Evolutionary conservation across 2,113 vertebrate genomes (phyloP), one percentile per base, ranked within the genome.

Genomic region (Calidris pugnax): DNA sequence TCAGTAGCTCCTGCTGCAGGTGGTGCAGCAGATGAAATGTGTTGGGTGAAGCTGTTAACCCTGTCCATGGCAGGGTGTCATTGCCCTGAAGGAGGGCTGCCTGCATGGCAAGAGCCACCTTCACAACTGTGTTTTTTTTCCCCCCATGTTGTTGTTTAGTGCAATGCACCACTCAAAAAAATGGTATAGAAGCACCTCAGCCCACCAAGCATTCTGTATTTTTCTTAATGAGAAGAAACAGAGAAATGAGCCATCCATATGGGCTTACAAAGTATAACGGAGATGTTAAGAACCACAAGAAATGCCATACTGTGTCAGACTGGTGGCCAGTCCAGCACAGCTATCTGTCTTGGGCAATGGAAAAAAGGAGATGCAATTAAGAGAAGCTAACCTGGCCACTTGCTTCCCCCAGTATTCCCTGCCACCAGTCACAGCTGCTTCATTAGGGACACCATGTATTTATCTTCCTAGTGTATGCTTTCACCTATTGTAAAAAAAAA

Each of bases 51-150:
- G 74, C 73, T 64, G 69, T 26, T 22, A 7, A 8, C 6, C 50
- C 41, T 22, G 51, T 11, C n/a, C 4, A 0, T 30, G 6, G 69
- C 60, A 57, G 32, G 35, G 12, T 1, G 1, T 47, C 5, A 0
- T 10, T 63, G 47, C 50, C 45, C 35, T 22, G 15, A 35, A 57
- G 23, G 10, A 63, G 32, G 13, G 8, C 27, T 66, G 85, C 30
- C 33, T 12, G 13, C 5, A 2, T 21, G 12, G 8, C 43, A 7
- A 4, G 7, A 63, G 48, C 26, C 50, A 11, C 13, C 16, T 32
- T 37, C 33, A 19, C 37, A 28, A 3, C 39, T 35, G 1, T 2
- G 0, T 4, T 9, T 24, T 37, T 69, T 55, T n/a, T 10, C 4
- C 10, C 5, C 24, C 15, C 12, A 0, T 48, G 3, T 3, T 56